Percentiles rank a stretch among this genome's conserved stretches.
Evolutionary conservation across 1,140 invertebrate species (phyloP).

Genomic region (Phortica variegata): DNA sequence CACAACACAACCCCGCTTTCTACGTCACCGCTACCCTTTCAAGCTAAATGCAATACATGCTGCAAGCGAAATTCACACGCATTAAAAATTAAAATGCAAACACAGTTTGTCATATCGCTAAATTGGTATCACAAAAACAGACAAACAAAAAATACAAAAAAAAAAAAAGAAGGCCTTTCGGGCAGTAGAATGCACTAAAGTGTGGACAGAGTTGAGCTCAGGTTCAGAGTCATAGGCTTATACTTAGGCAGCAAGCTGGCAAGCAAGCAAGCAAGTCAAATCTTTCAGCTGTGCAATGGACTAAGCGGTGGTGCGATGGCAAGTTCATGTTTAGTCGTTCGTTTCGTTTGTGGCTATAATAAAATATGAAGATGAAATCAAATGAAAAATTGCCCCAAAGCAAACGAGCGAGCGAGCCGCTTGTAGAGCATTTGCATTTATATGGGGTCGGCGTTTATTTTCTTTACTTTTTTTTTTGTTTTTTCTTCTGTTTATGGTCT

Average conservation of each 20-base stretch:
- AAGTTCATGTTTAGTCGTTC: no score
- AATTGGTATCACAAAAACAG: conserved; percentile 45
- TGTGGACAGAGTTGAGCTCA: no score
- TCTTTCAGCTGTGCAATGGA: no score
- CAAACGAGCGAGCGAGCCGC: conserved; percentile 39
- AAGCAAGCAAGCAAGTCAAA: no score
- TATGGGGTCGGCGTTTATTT: conserved; percentile 26
- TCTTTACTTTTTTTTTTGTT: conserved; percentile 1
- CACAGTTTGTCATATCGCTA: conserved; percentile 52
- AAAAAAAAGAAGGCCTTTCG: no score
- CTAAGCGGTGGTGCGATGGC: no score
- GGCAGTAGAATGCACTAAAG: no score
- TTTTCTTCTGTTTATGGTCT: not conserved
- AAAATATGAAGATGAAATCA: conserved; percentile 56
- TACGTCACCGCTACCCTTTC: not conserved
- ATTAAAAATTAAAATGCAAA: conserved; percentile 56
- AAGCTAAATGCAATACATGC: conserved; percentile 18
- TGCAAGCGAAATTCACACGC: conserved; percentile 54
- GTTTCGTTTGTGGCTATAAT: conserved; percentile 32
- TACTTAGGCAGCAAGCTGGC: no score
- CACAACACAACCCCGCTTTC: not conserved
- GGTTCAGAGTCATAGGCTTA: no score
- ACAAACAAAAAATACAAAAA: conserved; percentile 5
- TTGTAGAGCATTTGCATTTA: conserved; percentile 48
- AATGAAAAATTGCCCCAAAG: conserved; percentile 55